phyloP scores from a whole-genome alignment of 1,140 invertebrate species.

The Ceratosolen fusciceps region DNA sequence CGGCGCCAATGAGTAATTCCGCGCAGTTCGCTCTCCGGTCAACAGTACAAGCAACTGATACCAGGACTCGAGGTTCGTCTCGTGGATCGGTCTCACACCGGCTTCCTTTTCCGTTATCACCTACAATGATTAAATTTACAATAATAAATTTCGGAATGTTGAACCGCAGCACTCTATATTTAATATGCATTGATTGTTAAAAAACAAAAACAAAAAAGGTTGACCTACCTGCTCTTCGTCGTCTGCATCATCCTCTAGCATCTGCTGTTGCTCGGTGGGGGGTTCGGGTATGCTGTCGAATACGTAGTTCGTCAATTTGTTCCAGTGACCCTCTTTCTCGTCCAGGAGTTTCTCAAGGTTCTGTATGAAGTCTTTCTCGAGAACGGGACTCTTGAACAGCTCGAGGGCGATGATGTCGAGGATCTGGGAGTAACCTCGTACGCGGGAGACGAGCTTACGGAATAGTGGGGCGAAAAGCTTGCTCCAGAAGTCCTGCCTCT shows the following conservation, averaged over 20 bases:
- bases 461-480: conserved; percentile 67
- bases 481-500: conserved; percentile 67
- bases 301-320: conserved; percentile 62
- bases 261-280: background rate
- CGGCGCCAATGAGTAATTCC: conserved; percentile 55
- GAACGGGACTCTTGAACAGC: conserved; percentile 64
- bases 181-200: too few relatives aligned
- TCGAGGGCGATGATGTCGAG: conserved; percentile 68
- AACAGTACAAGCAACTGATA: conserved; percentile 67
- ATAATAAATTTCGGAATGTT: too few relatives aligned
- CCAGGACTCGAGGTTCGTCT: conserved; percentile 68
- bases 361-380: conserved; percentile 63
- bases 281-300: conserved; percentile 55
- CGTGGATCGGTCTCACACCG: conserved; percentile 57
- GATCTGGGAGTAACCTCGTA: conserved; percentile 67
- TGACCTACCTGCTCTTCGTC: conserved; percentile 33
- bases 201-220: too few relatives aligned
- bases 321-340: conserved; percentile 60
- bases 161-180: too few relatives aligned
- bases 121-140: too few relatives aligned
- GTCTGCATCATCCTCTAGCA: conserved; percentile 1
- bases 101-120: conserved; percentile 51
- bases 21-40: conserved; percentile 63
- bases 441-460: conserved; percentile 57
- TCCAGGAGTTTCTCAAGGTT: conserved; percentile 67